phyloP scores from a whole-genome alignment of 1,140 invertebrate species.

The Drosophila aff. region DNA sequence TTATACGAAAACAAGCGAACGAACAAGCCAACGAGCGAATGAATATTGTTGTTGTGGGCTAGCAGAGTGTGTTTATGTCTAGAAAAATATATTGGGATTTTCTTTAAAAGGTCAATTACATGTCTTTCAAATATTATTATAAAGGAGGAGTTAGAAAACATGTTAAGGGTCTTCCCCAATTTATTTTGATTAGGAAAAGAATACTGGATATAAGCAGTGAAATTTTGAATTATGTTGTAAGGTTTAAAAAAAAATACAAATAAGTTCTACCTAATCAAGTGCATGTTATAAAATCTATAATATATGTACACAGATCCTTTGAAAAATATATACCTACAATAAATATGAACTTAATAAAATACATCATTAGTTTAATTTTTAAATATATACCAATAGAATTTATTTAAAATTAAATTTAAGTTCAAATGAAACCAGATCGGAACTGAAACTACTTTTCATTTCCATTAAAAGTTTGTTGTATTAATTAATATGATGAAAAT shows the following conservation, averaged over 20 bases:
- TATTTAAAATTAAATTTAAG: background rate
- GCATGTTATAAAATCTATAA: too few species aligned
- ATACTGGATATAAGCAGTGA: background rate
- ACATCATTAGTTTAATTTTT: background rate
- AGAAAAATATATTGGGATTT: constrained; percentile 5
- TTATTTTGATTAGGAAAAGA: background rate
- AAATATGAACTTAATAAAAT: too few species aligned
- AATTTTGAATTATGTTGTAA: background rate
- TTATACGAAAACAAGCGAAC: constrained; percentile 26
- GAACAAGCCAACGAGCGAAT: background rate
- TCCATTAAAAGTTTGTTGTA: background rate
- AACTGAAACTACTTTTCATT: background rate
- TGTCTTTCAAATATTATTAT: background rate
- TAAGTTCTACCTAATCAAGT: background rate
- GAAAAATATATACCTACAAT: background rate
- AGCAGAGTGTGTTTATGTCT: constrained; percentile 14
- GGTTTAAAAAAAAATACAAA: background rate
- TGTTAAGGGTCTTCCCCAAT: background rate
- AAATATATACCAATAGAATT: background rate
- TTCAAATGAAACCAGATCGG: background rate
- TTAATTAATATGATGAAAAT: too few species aligned
- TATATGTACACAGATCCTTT: background rate
- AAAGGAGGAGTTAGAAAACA: background rate
- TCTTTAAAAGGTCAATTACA: constrained; percentile 8
- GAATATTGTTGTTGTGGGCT: constrained; percentile 1